These are phyloP conservation scores for Microctenopoma stevenorrisi DNA, from an alignment of 2,797 vertebrate species.

Conservation along the genomic window DNA sequence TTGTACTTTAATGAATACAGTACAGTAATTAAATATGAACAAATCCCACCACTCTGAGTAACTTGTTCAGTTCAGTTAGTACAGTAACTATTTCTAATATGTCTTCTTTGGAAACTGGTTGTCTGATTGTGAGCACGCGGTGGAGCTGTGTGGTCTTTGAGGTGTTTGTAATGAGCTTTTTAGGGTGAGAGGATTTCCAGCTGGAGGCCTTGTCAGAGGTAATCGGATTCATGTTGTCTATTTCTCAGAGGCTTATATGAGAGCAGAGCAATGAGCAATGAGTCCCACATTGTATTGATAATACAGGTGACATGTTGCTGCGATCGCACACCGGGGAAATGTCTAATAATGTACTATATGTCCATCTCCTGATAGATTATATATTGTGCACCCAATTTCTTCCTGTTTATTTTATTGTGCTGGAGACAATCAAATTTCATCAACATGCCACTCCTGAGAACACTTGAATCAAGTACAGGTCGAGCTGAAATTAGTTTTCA, in stretches of 20 bases:
- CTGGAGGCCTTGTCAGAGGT: slow-evolving; percentile 51
- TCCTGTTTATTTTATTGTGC: slow-evolving; percentile 19
- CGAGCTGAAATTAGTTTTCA: slow-evolving; percentile 24
- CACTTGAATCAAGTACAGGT: slow-evolving; percentile 2
- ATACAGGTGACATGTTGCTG: slow-evolving; percentile 42
- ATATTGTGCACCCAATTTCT: background rate
- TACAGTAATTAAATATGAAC: slow-evolving; percentile 25
- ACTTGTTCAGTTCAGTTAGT: background rate
- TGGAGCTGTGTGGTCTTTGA: slow-evolving; percentile 15
- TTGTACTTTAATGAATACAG: background rate
- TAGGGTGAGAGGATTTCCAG: slow-evolving; percentile 55
- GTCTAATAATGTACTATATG: slow-evolving; percentile 12
- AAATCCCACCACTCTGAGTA: slow-evolving; percentile 34
- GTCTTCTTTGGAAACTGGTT: background rate
- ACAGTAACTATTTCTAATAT: background rate
- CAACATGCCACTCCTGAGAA: slow-evolving; percentile 1
- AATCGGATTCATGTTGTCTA: slow-evolving; percentile 63
- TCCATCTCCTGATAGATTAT: slow-evolving; percentile 9
- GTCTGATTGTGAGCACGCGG: slow-evolving; percentile 16
- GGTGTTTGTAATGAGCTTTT: slow-evolving; percentile 60
- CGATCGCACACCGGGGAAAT: slow-evolving; percentile 6
- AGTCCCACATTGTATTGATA: slow-evolving; percentile 50
- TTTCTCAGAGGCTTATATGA: slow-evolving; percentile 39
- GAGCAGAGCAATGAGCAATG: background rate
- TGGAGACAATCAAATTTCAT: slow-evolving; percentile 16